Base-by-base conservation (phyloP, 2,113 vertebrate species). In the Nothobranchius kuhntae region DNA sequence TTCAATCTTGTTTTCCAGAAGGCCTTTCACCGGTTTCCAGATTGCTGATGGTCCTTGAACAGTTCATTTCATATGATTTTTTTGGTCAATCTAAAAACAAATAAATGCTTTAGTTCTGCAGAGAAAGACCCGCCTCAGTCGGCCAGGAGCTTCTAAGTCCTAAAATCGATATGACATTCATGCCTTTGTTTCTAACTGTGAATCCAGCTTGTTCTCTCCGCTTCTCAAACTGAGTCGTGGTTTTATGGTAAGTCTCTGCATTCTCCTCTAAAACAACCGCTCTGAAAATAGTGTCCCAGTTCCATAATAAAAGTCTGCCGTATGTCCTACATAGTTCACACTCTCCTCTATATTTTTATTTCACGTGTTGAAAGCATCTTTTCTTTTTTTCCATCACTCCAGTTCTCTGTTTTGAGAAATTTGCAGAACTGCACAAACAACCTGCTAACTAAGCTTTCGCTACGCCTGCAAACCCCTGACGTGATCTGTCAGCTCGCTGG, bases 251-350 rank as follows among this genome's bases (percentile, higher is more conserved):
- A 26, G 76, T 62, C 50, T 51, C 1, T 30, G 13, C 7, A 9
- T 52, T 13, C n/a, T 65, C 4, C 4, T 40, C 26, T 42, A 50
- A 45, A 75, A 47, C 50, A 57, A 8, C 12, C 46, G 21, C 30
- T 61, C 13, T 53, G 21, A 12, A 45, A 45, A 45, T 45, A 45
- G 13, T 45, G 59, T 36, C 67, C 68, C 48, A 62, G 53, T 70
- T 78, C 46, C 26, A 58, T 64, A 40, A 53, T 54, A 67, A 17
- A 26, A 59, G n/a, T 46, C 13, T 12, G 21, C 17, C 46, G 9
- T 53, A 36, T 45, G 26, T 62, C 35, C 14, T 45, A 53, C 30
- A 60, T 71, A 51, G 7, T 54, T 45, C n/a, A 50, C 9, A 13
- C 36, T 7, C n/a, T 9, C 48, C 35, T 17, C 30, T 11, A 11